Conservation (phyloP, 2,888 invertebrate species). For the Leucoma salicis region DNA sequence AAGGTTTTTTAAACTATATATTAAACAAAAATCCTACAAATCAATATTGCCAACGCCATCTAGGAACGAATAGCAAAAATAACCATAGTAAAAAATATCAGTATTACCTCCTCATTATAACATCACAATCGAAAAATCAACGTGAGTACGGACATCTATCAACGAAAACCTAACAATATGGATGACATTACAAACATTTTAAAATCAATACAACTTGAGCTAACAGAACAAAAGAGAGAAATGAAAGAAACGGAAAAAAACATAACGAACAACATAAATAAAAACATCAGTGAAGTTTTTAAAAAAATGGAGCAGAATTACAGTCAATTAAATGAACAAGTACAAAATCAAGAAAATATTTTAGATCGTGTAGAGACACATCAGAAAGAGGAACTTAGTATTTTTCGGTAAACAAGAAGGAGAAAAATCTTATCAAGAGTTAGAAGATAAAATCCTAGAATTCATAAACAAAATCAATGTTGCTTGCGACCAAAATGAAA, state of each 20-base stretch:
- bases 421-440: too few species aligned
- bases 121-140: too few species aligned
- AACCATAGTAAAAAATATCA: too few species aligned
- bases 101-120: too few species aligned
- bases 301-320: too few species aligned
- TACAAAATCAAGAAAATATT: constrained; percentile 2
- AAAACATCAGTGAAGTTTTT: not conserved
- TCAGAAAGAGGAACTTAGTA: too few species aligned
- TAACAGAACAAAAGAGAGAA: constrained; percentile 6
- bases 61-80: too few species aligned
- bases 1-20: too few species aligned
- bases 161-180: not conserved
- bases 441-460: constrained; percentile 5
- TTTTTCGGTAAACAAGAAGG: not conserved
- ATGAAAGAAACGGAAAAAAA: constrained; percentile 2
- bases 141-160: too few species aligned
- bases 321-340: constrained; percentile 1
- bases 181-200: constrained; percentile 3
- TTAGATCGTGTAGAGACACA: not conserved
- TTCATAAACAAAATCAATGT: not conserved
- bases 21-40: too few species aligned
- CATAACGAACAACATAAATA: constrained; percentile 3
- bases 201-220: constrained; percentile 6
- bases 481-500: too few species aligned
- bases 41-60: too few species aligned